Conservation (phyloP, 2,888 invertebrate genomes). For the Papilio gigon region DNA sequence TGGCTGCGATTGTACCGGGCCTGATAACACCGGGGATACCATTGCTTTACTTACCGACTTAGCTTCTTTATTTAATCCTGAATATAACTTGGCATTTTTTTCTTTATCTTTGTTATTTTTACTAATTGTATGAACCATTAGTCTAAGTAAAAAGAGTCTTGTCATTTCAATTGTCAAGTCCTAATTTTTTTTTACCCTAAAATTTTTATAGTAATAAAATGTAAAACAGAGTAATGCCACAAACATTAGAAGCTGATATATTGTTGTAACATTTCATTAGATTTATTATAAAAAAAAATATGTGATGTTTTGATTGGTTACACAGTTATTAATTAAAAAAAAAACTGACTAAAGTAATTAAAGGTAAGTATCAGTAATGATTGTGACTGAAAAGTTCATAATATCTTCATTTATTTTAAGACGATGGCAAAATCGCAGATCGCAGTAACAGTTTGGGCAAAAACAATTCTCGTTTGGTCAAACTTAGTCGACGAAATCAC, state of each 20-base stretch:
- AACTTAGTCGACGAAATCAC: slow-evolving; percentile 17
- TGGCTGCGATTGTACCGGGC: slow-evolving; percentile 63
- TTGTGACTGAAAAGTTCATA: background rate
- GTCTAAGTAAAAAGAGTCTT: no score
- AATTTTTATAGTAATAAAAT: no score
- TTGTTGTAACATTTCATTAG: no score
- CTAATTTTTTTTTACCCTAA: no score
- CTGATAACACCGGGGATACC: slow-evolving; percentile 60
- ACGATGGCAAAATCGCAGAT: slow-evolving; percentile 1
- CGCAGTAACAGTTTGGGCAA: slow-evolving; percentile 20
- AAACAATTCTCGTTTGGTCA: slow-evolving; percentile 25
- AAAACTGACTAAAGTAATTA: no score
- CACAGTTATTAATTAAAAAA: no score
- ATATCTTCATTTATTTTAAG: slow-evolving; percentile 12
- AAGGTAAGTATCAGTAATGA: background rate
- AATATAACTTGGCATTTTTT: background rate
- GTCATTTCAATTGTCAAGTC: no score
- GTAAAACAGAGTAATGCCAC: no score
- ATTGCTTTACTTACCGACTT: slow-evolving; percentile 46
- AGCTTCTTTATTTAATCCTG: slow-evolving; percentile 1
- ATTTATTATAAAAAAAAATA: no score
- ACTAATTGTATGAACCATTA: no score
- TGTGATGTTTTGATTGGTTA: no score
- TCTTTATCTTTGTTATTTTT: background rate
- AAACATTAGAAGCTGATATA: no score